A percentile compares a stretch with the other conserved stretches of the same genome.
These are phyloP conservation scores for Sitobion miscanthi DNA, from an alignment of 1,140 invertebrate genomes.

Conservation along the genomic window DNA sequence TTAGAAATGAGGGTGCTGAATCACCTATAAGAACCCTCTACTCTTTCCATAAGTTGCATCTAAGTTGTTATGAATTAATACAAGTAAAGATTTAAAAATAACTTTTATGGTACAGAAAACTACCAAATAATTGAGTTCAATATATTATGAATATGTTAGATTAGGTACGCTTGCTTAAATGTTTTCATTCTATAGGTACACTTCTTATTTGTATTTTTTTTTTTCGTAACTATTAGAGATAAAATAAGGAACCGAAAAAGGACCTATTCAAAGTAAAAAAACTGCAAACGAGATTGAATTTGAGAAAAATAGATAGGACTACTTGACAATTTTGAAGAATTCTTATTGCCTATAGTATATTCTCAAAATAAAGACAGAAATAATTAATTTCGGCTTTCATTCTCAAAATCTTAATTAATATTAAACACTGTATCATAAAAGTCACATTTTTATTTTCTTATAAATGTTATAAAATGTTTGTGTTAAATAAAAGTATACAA, in stretches of 20 bases:
- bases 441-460: too few relatives aligned
- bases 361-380: not conserved
- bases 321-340: not conserved
- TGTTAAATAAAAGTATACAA: too few relatives aligned
- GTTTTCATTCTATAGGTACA: too few relatives aligned
- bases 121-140: too few relatives aligned
- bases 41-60: not conserved
- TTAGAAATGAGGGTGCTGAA: not conserved
- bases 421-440: too few relatives aligned
- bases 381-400: not conserved
- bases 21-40: not conserved
- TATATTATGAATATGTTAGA: too few relatives aligned
- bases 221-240: not conserved
- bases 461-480: too few relatives aligned
- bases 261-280: not conserved
- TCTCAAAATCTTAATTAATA: too few relatives aligned
- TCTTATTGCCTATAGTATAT: too few relatives aligned
- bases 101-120: not conserved
- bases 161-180: too few relatives aligned
- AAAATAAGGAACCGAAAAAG: not conserved
- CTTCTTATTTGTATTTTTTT: too few relatives aligned
- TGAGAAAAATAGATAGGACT: not conserved
- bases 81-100: not conserved
- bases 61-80: not conserved
- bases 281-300: not conserved